Percentiles rank a stretch among this genome's conserved stretches.
phyloP scores from a whole-genome alignment of 2,113 vertebrate genomes.

The Oncorhynchus mykiss region DNA sequence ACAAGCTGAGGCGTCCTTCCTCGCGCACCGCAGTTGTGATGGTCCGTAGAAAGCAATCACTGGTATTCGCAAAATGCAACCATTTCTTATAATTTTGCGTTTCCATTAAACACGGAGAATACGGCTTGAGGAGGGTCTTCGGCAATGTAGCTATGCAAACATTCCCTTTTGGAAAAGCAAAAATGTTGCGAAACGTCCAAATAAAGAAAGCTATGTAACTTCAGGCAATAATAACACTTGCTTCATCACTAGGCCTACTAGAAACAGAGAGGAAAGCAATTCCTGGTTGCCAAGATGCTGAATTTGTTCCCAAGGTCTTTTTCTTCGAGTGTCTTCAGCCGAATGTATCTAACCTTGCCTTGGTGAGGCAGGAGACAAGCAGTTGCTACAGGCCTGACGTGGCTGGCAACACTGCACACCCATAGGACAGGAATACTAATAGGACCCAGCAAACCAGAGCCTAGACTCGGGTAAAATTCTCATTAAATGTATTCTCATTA shows the following conservation, averaged over 20 bases:
- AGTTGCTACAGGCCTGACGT: slow-evolving; percentile 81
- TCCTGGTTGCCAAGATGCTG: slow-evolving; percentile 40
- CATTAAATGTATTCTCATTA: not conserved
- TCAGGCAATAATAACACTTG: slow-evolving; percentile 7
- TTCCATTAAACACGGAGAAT: slow-evolving; percentile 76
- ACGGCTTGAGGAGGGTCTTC: slow-evolving; percentile 53
- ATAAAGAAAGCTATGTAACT: slow-evolving; percentile 24
- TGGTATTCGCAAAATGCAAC: slow-evolving; percentile 66
- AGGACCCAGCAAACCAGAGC: slow-evolving; percentile 55
- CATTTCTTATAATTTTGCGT: slow-evolving; percentile 72
- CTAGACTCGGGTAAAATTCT: not conserved
- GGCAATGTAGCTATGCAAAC: slow-evolving; percentile 22
- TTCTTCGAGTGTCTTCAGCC: slow-evolving; percentile 40
- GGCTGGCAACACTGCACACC: slow-evolving; percentile 72
- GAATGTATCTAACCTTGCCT: slow-evolving; percentile 67
- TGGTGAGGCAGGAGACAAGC: slow-evolving; percentile 75
- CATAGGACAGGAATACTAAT: slow-evolving; percentile 82
- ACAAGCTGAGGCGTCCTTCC: slow-evolving; percentile 66
- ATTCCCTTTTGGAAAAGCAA: slow-evolving; percentile 24
- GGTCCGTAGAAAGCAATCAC: slow-evolving; percentile 56
- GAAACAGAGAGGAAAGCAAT: slow-evolving; percentile 27
- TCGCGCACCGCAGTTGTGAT: slow-evolving; percentile 59
- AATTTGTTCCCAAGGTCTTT: slow-evolving; percentile 48
- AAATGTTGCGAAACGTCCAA: slow-evolving; percentile 5
- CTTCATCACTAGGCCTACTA: slow-evolving; percentile 12